A percentile compares a stretch with the other conserved stretches of the same genome.
These are phyloP conservation scores for Oscheius onirici DNA, from an alignment of 2,888 invertebrate genomes.

Conservation along the genomic window DNA sequence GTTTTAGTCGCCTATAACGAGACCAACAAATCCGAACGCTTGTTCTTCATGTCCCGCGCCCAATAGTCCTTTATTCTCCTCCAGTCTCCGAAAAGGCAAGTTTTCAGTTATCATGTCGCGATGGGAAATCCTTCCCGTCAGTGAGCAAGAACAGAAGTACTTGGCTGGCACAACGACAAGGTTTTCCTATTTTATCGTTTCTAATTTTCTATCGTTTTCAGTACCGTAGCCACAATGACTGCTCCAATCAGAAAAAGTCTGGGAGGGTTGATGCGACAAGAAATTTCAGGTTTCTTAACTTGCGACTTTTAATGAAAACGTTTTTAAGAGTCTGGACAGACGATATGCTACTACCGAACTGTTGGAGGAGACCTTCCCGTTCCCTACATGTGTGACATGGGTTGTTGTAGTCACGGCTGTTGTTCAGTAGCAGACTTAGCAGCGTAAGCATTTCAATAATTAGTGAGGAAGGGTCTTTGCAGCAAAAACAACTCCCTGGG, in stretches of 20 bases:
- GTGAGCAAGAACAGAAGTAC: conserved; percentile 64
- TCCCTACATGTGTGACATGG: conserved; percentile 63
- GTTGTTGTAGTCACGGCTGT: conserved; percentile 65
- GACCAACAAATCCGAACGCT: conserved; percentile 10
- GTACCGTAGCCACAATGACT: not conserved
- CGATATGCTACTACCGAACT: conserved; percentile 62
- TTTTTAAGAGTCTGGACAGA: conserved; percentile 59
- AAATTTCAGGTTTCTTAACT: conserved; percentile 50
- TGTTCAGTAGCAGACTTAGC: conserved; percentile 62
- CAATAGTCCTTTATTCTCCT: not conserved
- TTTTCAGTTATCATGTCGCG: conserved; percentile 42
- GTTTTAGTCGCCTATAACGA: conserved; percentile 23
- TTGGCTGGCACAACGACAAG: conserved; percentile 54
- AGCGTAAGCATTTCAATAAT: conserved; percentile 40
- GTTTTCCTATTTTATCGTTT: not conserved
- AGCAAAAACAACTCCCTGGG: conserved; percentile 57
- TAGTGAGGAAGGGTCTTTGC: not conserved
- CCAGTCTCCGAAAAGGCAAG: not conserved
- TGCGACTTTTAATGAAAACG: not conserved
- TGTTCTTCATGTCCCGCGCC: conserved; percentile 2
- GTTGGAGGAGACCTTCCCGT: conserved; percentile 53
- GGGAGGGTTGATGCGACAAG: conserved; percentile 59
- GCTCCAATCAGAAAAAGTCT: conserved; percentile 43
- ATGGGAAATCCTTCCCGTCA: conserved; percentile 62
- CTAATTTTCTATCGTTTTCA: not conserved